phyloP scores from a whole-genome alignment of 2,113 vertebrate species.

The Picathartes gymnocephalus region DNA sequence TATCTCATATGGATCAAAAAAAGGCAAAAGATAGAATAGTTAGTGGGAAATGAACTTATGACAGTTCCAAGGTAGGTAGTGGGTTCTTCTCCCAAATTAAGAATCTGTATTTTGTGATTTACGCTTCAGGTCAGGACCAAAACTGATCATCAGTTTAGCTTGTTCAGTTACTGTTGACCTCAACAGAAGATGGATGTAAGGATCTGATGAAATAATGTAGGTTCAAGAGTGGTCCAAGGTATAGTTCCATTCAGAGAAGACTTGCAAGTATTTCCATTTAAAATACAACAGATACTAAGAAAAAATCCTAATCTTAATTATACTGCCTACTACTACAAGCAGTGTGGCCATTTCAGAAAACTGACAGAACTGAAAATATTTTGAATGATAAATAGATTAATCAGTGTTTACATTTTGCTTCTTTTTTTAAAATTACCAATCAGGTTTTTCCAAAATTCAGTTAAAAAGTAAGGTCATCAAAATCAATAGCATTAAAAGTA shows the following conservation, averaged over 20 bases:
- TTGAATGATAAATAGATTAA: conserved; percentile 50
- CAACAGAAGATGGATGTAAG: not conserved
- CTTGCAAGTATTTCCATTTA: conserved; percentile 9
- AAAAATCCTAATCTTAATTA: not conserved
- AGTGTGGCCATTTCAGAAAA: conserved; percentile 29
- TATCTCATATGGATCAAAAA: not conserved
- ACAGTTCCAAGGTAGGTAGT: not conserved
- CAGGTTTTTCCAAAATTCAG: conserved; percentile 60
- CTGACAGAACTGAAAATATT: conserved; percentile 39
- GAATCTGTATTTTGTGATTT: conserved; percentile 14
- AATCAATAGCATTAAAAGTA: conserved; percentile 53
- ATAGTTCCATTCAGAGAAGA: conserved; percentile 20
- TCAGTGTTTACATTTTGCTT: conserved; percentile 70
- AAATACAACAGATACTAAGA: conserved; percentile 10
- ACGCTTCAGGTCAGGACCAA: not conserved
- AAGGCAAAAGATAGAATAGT: not conserved
- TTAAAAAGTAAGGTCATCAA: conserved; percentile 19
- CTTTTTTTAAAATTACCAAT: conserved; percentile 54
- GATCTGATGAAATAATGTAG: not conserved
- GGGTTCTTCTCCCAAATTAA: not conserved
- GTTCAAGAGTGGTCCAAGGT: not conserved
- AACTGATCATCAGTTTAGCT: conserved; percentile 5
- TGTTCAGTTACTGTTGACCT: not conserved
- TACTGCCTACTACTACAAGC: conserved; percentile 23
- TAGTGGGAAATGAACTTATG: conserved; percentile 8